These are phyloP conservation scores for Trichomycterus rosablanca DNA, from an alignment of 2,113 vertebrate species.

Conservation along the genomic window DNA sequence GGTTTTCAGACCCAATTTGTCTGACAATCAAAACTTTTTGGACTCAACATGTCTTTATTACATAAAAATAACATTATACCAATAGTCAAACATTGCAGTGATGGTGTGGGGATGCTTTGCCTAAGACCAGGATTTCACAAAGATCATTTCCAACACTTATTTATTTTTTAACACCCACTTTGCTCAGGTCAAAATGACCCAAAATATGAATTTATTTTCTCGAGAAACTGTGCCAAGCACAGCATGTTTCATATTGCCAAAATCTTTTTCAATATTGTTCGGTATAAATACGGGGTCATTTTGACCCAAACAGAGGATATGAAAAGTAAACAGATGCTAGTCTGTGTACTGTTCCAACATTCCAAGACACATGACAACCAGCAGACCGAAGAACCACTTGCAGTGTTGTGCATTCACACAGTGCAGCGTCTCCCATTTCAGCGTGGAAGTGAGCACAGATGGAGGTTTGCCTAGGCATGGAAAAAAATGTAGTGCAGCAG, in stretches of 20 bases:
- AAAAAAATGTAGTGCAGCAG: slow-evolving; percentile 62
- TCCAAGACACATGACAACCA: slow-evolving; percentile 28
- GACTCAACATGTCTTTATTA: no score
- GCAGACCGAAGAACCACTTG: slow-evolving; percentile 19
- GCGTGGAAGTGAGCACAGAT: slow-evolving; percentile 61
- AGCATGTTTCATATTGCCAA: not conserved
- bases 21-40: no score
- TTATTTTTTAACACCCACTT: no score
- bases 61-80: no score
- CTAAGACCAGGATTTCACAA: no score
- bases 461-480: slow-evolving; percentile 64
- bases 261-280: not conserved
- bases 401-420: slow-evolving; percentile 1
- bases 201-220: no score
- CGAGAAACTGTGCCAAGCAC: not conserved
- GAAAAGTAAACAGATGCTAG: slow-evolving; percentile 17
- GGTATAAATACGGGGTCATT: not conserved
- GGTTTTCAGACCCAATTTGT: no score
- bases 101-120: no score
- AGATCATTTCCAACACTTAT: no score
- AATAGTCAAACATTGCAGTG: no score
- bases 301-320: slow-evolving; percentile 2
- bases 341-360: slow-evolving; percentile 27
- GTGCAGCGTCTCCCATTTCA: slow-evolving; percentile 36
- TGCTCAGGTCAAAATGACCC: no score